Evolutionary conservation across 2,888 invertebrate genomes (phyloP).

Genomic region (Eupithecia exiguata): DNA sequence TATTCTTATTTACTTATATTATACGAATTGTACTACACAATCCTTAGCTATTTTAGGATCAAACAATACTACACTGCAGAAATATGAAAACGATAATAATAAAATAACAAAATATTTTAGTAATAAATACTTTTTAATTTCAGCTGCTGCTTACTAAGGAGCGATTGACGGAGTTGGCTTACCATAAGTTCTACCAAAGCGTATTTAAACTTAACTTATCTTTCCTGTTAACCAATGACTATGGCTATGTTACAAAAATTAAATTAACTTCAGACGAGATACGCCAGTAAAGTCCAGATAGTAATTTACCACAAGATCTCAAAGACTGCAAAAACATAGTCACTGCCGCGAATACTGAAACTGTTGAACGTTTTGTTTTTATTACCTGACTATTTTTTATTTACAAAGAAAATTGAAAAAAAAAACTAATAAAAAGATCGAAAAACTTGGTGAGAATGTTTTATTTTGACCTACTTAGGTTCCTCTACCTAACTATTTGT

Average conservation of each 20-base stretch:
- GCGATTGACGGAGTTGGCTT: constrained; percentile 64
- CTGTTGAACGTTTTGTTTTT: constrained; percentile 76
- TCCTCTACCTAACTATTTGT: background rate
- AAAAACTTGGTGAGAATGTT: constrained; percentile 50
- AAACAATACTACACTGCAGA: background rate
- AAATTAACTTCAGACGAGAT: constrained; percentile 42
- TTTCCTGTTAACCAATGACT: constrained; percentile 71
- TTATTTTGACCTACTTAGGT: constrained; percentile 31
- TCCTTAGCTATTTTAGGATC: background rate
- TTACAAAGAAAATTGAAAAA: constrained; percentile 72
- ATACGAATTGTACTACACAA: background rate
- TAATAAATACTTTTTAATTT: constrained; percentile 52
- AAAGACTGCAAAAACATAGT: constrained; percentile 73
- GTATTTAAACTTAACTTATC: constrained; percentile 61
- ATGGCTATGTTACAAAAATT: constrained; percentile 74
- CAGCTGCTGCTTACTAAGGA: constrained; percentile 81
- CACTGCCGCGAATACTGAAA: constrained; percentile 72
- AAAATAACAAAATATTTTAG: background rate
- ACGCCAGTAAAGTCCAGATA: constrained; percentile 43
- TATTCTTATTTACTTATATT: background rate
- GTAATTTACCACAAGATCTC: constrained; percentile 48
- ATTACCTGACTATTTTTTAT: constrained; percentile 74
- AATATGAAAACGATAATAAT: background rate
- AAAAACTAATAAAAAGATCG: constrained; percentile 73
- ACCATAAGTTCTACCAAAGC: constrained; percentile 64